These are phyloP conservation scores for Hylaea fasciaria DNA, from an alignment of 2,888 invertebrate species.

Conservation along the genomic window DNA sequence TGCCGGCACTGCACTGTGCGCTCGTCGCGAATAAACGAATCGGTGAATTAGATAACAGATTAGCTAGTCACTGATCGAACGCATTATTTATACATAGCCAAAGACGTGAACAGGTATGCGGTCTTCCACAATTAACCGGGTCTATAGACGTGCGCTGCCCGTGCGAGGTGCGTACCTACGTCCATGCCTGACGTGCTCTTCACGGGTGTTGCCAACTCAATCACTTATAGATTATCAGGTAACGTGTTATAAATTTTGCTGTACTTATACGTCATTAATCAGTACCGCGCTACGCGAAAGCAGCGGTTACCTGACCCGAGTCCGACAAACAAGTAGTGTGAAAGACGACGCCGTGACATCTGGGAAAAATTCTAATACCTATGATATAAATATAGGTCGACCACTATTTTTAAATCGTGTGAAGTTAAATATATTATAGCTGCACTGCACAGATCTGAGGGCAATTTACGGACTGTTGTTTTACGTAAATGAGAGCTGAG, in stretches of 20 bases:
- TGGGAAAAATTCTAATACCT: slow-evolving; percentile 59
- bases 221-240: slow-evolving; percentile 61
- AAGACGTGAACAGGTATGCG: slow-evolving; percentile 54
- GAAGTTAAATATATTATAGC: slow-evolving; percentile 58
- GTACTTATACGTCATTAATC: slow-evolving; percentile 16
- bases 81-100: slow-evolving; percentile 65
- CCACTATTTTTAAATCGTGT: slow-evolving; percentile 73
- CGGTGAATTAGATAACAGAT: slow-evolving; percentile 73
- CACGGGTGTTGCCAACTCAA: slow-evolving; percentile 68
- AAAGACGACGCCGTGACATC: slow-evolving; percentile 69
- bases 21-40: slow-evolving; percentile 74
- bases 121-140: slow-evolving; percentile 69
- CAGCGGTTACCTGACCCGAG: slow-evolving; percentile 61
- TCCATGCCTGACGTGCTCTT: slow-evolving; percentile 62
- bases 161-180: slow-evolving; percentile 59
- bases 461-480: slow-evolving; percentile 36
- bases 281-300: slow-evolving; percentile 44
- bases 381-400: slow-evolving; percentile 62
- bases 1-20: slow-evolving; percentile 77
- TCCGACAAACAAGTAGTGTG: slow-evolving; percentile 53
- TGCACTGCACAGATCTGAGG: slow-evolving; percentile 43
- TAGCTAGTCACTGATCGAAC: slow-evolving; percentile 63
- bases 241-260: slow-evolving; percentile 46
- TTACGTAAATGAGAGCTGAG: slow-evolving; percentile 15
- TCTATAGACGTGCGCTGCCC: slow-evolving; percentile 63